Evolutionary conservation across 1,140 invertebrate genomes (phyloP).

Genomic region (Caerostris darwini): DNA sequence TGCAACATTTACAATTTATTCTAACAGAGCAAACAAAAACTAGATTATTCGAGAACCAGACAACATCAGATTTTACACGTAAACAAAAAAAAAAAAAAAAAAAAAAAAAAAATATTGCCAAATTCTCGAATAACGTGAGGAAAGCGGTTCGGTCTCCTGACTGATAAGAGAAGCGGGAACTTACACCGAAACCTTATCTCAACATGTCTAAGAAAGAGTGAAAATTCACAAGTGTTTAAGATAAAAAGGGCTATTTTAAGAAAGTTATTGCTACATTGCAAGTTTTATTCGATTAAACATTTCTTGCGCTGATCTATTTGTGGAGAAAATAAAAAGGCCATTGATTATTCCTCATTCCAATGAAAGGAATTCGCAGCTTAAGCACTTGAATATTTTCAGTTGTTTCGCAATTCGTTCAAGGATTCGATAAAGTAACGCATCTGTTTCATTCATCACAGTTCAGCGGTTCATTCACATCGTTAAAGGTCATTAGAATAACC

Average conservation of each 20-base stretch:
- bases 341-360: background rate
- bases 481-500: background rate
- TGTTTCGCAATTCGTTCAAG: background rate
- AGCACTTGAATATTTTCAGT: background rate
- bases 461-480: conserved; percentile 7
- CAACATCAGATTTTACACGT: background rate
- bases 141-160: background rate
- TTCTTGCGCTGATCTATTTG: background rate
- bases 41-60: background rate
- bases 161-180: background rate
- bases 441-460: background rate
- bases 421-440: background rate
- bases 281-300: background rate
- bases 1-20: background rate
- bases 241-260: background rate
- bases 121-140: background rate
- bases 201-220: background rate
- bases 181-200: background rate
- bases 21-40: background rate
- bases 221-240: background rate
- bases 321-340: no score
- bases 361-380: background rate
- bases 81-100: background rate
- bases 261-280: conserved; percentile 18
- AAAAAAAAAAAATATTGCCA: background rate